phyloP scores from a whole-genome alignment of 2,113 vertebrate genomes.

The Pachyramphus minor region DNA sequence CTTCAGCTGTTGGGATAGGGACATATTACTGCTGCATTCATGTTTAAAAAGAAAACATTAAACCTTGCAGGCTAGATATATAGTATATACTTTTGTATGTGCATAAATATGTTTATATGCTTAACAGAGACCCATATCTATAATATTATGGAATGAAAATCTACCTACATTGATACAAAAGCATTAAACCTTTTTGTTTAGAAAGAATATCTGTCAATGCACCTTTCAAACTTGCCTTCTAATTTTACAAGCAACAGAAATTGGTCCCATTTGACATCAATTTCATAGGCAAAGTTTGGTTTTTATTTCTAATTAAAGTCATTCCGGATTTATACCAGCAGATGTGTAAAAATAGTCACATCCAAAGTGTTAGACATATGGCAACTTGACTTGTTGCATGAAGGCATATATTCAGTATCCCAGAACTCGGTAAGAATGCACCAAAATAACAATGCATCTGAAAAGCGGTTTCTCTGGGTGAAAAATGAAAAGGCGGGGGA shows the following conservation, averaged over 20 bases:
- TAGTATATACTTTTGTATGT: background rate
- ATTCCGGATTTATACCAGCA: background rate
- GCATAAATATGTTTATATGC: background rate
- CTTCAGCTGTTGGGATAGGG: background rate
- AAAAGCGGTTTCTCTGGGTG: background rate
- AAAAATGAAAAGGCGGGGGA: background rate
- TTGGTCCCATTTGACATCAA: background rate
- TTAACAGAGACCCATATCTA: background rate
- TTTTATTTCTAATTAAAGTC: slow-evolving; percentile 4
- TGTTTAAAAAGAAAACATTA: background rate
- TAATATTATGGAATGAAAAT: background rate
- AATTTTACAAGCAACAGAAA: background rate
- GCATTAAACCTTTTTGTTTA: background rate
- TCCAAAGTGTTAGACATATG: background rate
- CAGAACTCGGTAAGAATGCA: background rate
- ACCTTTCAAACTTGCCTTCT: background rate
- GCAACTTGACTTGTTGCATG: background rate
- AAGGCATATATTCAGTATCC: background rate
- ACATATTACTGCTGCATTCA: background rate
- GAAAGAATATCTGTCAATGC: background rate
- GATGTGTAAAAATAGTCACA: background rate
- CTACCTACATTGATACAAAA: background rate
- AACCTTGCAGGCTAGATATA: background rate
- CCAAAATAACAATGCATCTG: background rate
- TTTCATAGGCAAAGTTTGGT: background rate